phyloP scores from a whole-genome alignment of 2,113 vertebrate species.

The Pangasianodon gigas region DNA sequence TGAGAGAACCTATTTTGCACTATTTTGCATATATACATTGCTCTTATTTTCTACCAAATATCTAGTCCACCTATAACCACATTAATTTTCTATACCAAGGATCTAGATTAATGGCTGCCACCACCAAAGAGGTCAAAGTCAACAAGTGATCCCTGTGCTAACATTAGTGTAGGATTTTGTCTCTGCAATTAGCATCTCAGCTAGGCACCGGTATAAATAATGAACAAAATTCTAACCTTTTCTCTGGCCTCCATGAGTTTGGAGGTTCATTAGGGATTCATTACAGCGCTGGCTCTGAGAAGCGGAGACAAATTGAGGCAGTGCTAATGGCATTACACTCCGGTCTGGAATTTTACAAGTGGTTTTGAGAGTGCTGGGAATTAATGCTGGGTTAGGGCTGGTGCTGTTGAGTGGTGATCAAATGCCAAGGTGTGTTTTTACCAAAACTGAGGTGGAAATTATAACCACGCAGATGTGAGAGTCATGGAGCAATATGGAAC shows the following conservation, averaged over 20 bases:
- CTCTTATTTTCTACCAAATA: neutral
- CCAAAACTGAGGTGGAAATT: neutral
- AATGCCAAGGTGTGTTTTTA: neutral
- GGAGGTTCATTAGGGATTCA: conserved; percentile 51
- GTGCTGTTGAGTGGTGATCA: neutral
- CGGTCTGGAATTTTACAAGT: conserved; percentile 54
- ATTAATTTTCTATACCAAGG: neutral
- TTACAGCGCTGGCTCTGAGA: conserved; percentile 20
- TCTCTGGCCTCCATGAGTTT: neutral
- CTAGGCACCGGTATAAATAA: conserved; percentile 23
- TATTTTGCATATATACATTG: neutral
- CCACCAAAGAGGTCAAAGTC: neutral
- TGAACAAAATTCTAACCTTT: conserved; percentile 22
- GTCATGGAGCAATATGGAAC: neutral
- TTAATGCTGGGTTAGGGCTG: conserved; percentile 13
- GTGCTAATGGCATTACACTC: conserved; percentile 49
- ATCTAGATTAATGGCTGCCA: neutral
- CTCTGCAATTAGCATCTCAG: conserved; percentile 52
- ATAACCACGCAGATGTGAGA: neutral
- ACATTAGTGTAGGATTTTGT: conserved; percentile 26
- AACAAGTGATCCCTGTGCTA: conserved; percentile 27
- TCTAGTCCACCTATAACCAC: neutral
- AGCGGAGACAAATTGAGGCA: conserved; percentile 25
- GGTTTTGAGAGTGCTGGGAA: conserved; percentile 14
- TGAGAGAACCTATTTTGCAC: neutral